phyloP scores from a whole-genome alignment of 2,113 vertebrate genomes.

The Silurus asotus region DNA sequence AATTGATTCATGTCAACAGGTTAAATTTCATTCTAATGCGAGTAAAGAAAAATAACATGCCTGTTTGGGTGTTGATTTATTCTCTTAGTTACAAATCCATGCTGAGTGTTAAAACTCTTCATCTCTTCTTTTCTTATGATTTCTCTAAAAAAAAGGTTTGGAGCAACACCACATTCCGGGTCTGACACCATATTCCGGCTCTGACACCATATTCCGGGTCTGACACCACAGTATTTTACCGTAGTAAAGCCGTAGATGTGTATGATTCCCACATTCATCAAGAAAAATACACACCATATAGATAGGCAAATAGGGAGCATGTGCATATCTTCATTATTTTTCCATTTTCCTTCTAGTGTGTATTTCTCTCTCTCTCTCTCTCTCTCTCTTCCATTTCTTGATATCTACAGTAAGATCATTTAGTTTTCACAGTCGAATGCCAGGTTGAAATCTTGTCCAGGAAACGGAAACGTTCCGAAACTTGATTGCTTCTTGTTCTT shows the following conservation, averaged over 20 bases:
- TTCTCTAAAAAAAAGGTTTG: background rate
- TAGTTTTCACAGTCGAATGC: background rate
- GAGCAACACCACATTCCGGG: background rate
- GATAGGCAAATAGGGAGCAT: too few relatives aligned
- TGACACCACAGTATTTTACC: too few relatives aligned
- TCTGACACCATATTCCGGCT: background rate
- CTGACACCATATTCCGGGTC: too few relatives aligned
- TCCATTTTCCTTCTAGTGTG: background rate
- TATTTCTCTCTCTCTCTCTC: background rate
- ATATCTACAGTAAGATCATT: background rate
- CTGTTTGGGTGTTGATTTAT: background rate
- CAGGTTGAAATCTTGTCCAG: background rate
- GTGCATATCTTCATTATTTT: background rate
- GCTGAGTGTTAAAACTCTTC: background rate
- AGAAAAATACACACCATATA: too few relatives aligned
- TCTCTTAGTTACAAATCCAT: constrained; percentile 5
- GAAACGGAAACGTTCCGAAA: background rate
- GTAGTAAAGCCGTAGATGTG: too few relatives aligned
- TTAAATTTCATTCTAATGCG: background rate
- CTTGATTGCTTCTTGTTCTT: background rate
- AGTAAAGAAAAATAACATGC: background rate
- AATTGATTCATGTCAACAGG: background rate
- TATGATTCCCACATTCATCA: too few relatives aligned
- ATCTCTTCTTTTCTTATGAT: background rate
- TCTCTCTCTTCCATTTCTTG: background rate